Evolutionary conservation across 1,140 invertebrate genomes (phyloP).

Genomic region (Bombus waltoni): DNA sequence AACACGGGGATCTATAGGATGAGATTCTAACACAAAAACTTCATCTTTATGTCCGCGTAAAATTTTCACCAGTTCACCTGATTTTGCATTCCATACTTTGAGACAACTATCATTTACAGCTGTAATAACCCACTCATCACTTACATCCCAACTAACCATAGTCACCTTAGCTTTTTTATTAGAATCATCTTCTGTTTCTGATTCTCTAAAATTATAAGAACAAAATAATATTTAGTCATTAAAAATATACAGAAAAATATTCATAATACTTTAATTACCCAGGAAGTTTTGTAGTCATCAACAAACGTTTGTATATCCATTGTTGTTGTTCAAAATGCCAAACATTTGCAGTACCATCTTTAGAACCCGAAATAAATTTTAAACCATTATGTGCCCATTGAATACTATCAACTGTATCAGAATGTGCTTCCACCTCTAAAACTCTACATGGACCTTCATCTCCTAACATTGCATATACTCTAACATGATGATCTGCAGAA

Average conservation of each 20-base stretch:
- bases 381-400: slow-evolving; percentile 95
- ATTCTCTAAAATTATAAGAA: slow-evolving; percentile 78
- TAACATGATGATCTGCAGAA: slow-evolving; percentile 94
- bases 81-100: slow-evolving; percentile 94
- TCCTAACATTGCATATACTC: slow-evolving; percentile 93
- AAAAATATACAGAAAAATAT: neutral
- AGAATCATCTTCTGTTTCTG: slow-evolving; percentile 84
- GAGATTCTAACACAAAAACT: slow-evolving; percentile 96
- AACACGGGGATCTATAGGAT: slow-evolving; percentile 92
- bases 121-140: slow-evolving; percentile 94
- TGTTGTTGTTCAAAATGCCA: slow-evolving; percentile 96
- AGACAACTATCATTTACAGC: slow-evolving; percentile 92
- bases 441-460: slow-evolving; percentile 87
- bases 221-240: slow-evolving; percentile 21
- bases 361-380: slow-evolving; percentile 96
- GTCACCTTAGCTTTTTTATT: slow-evolving; percentile 92
- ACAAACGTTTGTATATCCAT: slow-evolving; percentile 91
- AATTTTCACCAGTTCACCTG: slow-evolving; percentile 86
- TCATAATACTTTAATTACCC: slow-evolving; percentile 81
- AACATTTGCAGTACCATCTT: slow-evolving; percentile 97
- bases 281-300: slow-evolving; percentile 88
- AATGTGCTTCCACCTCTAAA: slow-evolving; percentile 90
- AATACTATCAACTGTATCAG: slow-evolving; percentile 97
- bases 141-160: slow-evolving; percentile 97
- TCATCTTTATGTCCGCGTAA: slow-evolving; percentile 95